phyloP scores from a whole-genome alignment of 2,888 invertebrate genomes.

The Plagodis pulveraria region DNA sequence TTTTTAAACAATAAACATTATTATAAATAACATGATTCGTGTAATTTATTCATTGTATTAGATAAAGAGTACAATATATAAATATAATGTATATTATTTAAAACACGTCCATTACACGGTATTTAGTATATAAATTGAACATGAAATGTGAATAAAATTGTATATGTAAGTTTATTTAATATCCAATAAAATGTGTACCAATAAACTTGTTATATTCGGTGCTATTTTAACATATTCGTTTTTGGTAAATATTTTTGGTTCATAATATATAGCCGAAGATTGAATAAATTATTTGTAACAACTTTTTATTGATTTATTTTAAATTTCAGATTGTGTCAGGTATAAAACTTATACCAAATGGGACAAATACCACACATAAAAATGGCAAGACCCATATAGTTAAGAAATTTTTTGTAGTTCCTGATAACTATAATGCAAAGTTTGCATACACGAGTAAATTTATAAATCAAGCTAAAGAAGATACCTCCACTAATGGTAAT shows the following conservation, averaged over 20 bases:
- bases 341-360: slow-evolving; percentile 21
- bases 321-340: slow-evolving; percentile 19
- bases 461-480: background rate
- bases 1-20: too few species aligned
- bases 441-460: background rate
- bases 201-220: background rate
- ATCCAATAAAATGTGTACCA: slow-evolving; percentile 1
- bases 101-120: slow-evolving; percentile 4
- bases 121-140: slow-evolving; percentile 1
- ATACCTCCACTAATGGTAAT: too few species aligned
- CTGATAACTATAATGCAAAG: slow-evolving; percentile 4
- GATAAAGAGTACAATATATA: too few species aligned
- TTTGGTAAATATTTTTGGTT: background rate
- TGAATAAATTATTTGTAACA: background rate
- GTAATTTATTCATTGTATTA: too few species aligned
- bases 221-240: background rate
- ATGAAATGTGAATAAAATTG: slow-evolving; percentile 1
- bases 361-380: slow-evolving; percentile 12
- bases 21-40: too few species aligned
- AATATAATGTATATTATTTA: background rate
- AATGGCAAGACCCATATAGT: slow-evolving; percentile 26
- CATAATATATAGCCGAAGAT: too few species aligned
- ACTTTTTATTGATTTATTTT: background rate
- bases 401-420: slow-evolving; percentile 21
- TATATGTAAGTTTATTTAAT: background rate